Evolutionary conservation across 1,140 invertebrate genomes (phyloP).

Genomic region (Camponotus vicinus): DNA sequence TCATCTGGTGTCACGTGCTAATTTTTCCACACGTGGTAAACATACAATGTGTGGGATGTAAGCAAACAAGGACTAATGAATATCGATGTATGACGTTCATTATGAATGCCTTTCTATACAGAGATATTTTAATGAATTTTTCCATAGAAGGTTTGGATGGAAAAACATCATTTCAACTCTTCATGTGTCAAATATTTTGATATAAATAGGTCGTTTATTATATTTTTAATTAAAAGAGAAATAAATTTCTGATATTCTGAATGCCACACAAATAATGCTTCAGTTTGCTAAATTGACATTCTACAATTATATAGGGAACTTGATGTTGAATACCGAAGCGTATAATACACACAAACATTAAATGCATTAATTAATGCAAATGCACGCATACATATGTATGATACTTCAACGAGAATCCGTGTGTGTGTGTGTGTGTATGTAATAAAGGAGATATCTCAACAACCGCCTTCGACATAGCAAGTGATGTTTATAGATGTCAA

Average conservation of each 20-base stretch:
- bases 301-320: neutral
- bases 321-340: neutral
- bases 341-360: neutral
- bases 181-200: neutral
- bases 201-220: neutral
- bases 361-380: conserved; percentile 2
- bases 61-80: neutral
- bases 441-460: conserved; percentile 40
- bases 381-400: neutral
- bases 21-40: neutral
- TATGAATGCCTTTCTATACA: neutral
- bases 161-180: neutral
- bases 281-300: neutral
- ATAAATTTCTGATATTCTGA: neutral
- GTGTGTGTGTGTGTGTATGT: neutral
- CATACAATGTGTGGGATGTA: neutral
- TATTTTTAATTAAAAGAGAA: neutral
- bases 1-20: neutral
- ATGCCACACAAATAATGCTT: neutral
- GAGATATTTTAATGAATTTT: neutral
- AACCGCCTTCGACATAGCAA: conserved; percentile 24
- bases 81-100: neutral
- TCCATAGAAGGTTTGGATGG: neutral
- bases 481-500: conserved; percentile 49
- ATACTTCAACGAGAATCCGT: conserved; percentile 26